Percentiles rank a stretch among this genome's conserved stretches.
phyloP scores from a whole-genome alignment of 2,888 invertebrate genomes.

The Gasteruption jaculator region DNA sequence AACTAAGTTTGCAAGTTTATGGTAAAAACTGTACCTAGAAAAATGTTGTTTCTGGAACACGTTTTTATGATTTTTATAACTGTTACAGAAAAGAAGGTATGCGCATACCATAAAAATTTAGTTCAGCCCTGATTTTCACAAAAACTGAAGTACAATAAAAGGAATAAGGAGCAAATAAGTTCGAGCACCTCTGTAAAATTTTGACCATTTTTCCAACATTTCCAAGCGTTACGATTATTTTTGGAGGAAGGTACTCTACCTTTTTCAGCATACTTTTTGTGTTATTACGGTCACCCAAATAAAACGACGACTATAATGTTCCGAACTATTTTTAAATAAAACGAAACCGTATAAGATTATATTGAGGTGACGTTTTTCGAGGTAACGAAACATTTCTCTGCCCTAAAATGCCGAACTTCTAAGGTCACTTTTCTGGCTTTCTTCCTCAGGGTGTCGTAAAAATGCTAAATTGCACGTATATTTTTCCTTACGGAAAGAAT shows the following conservation, averaged over 20 bases:
- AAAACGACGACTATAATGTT: slow-evolving; percentile 35
- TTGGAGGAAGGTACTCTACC: no score
- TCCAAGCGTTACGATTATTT: slow-evolving; percentile 24
- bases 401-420: no score
- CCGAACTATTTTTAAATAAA: slow-evolving; percentile 40
- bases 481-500: no score
- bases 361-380: slow-evolving; percentile 32
- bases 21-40: slow-evolving; percentile 40
- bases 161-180: no score
- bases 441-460: no score
- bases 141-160: no score
- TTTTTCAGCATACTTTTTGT: slow-evolving; percentile 43
- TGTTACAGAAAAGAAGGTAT: slow-evolving; percentile 23
- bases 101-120: slow-evolving; percentile 41
- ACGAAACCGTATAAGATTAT: slow-evolving; percentile 36
- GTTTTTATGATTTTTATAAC: slow-evolving; percentile 43
- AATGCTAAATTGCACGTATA: no score
- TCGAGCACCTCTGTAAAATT: no score
- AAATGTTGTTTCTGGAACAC: slow-evolving; percentile 28
- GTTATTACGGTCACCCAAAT: slow-evolving; percentile 50
- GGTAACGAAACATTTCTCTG: no score
- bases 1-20: slow-evolving; percentile 23
- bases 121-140: slow-evolving; percentile 33
- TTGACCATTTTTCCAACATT: slow-evolving; percentile 6
- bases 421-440: no score